phyloP scores from a whole-genome alignment of 2,888 invertebrate genomes.

The Encarsia formosa region DNA sequence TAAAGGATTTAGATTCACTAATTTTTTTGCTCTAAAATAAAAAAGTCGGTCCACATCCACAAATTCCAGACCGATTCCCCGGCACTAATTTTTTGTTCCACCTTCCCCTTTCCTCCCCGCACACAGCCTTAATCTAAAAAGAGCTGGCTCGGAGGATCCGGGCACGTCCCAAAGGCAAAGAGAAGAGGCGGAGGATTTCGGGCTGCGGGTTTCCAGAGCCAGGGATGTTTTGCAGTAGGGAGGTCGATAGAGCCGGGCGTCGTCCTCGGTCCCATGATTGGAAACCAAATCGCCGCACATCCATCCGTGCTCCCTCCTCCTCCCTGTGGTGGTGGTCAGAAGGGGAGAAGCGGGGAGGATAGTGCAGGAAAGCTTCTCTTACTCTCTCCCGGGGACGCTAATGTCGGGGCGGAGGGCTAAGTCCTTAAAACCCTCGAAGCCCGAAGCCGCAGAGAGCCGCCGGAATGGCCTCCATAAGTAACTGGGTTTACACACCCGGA shows the following conservation, averaged over 20 bases:
- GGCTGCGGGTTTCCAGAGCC: constrained; percentile 19
- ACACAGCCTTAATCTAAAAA: too few relatives aligned
- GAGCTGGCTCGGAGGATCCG: not conserved
- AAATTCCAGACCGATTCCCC: too few relatives aligned
- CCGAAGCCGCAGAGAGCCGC: constrained; percentile 37
- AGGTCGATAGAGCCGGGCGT: constrained; percentile 52
- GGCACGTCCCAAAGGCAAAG: not conserved
- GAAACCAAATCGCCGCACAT: constrained; percentile 52
- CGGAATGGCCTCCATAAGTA: constrained; percentile 51
- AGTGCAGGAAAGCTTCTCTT: constrained; percentile 10
- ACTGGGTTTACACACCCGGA: constrained; percentile 48
- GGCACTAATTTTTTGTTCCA: too few relatives aligned
- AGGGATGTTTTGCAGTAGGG: constrained; percentile 41
- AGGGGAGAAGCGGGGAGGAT: not conserved
- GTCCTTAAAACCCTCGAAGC: constrained; percentile 49
- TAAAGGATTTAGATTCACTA: too few relatives aligned
- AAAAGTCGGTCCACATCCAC: too few relatives aligned
- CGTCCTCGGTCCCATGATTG: constrained; percentile 50
- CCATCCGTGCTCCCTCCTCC: not conserved
- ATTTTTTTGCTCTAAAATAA: too few relatives aligned
- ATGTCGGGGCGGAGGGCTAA: constrained; percentile 50
- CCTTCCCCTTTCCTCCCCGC: too few relatives aligned
- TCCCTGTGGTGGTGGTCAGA: too few relatives aligned
- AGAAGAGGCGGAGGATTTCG: not conserved
- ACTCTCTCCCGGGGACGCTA: constrained; percentile 42